Conservation (phyloP, 2,797 vertebrate species). For the Sebastes vulpes region DNA sequence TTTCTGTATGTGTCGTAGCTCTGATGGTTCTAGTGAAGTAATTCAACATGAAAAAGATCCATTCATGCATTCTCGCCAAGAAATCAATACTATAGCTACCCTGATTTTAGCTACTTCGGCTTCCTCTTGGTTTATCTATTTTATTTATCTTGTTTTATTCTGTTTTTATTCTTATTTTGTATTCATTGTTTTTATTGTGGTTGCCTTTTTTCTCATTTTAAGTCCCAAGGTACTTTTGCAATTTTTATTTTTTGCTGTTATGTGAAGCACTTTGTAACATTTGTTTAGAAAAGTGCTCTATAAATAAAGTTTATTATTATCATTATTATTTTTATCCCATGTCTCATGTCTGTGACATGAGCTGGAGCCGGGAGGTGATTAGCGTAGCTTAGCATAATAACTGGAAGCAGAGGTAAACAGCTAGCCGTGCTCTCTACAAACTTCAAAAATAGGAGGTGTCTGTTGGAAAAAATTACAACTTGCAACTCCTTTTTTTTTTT, state of each 20-base stretch:
- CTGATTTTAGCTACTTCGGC: background rate
- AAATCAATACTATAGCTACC: accelerated
- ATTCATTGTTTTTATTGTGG: background rate
- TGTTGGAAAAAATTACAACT: background rate
- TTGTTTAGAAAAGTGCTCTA: background rate
- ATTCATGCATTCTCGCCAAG: background rate
- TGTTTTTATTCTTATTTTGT: background rate
- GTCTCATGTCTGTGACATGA: background rate
- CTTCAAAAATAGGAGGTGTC: background rate
- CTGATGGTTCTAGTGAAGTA: background rate
- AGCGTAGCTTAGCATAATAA: slow-evolving; percentile 1
- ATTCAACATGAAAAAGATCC: background rate
- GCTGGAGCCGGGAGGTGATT: background rate
- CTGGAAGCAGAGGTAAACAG: background rate
- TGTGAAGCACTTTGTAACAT: background rate
- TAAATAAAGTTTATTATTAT: background rate
- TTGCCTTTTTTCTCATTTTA: background rate
- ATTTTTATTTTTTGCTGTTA: background rate
- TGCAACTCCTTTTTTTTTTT: background rate
- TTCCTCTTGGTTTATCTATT: background rate
- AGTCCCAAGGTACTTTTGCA: background rate
- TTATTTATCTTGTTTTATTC: background rate
- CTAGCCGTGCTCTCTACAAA: background rate
- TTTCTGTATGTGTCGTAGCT: background rate
- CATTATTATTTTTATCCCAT: background rate